Base-by-base conservation (phyloP, 2,888 invertebrate genomes). In the Melinopterus prodromus region DNA sequence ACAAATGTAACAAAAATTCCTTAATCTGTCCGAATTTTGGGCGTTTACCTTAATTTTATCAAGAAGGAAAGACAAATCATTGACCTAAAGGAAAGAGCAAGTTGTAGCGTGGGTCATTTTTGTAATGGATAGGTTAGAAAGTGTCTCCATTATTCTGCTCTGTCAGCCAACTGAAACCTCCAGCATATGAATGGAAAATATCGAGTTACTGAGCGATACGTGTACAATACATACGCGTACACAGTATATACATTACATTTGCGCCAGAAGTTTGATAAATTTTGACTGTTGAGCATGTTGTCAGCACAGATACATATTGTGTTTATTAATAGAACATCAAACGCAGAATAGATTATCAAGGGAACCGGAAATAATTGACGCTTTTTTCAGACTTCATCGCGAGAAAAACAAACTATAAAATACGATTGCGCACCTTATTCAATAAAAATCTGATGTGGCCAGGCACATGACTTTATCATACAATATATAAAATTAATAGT, bases 131-230 rank as follows among this genome's bases (percentile, higher is more conserved):
- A 76, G 80, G 74, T 76, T 81, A 79, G 81, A 81, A 81, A 81
- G 81, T 81, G 78, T 79, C 78, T 79, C 79, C 79, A 79, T 79
- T 81, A 79, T 80, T 80, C 79, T 75, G 79, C 79, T 78, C 78
- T 78, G 77, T 75, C 79, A 78, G 76, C 78, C 81, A 81, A 79
- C 81, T 78, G 81, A 81, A 79, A 81, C 77, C 72, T 77, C 53
- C 79, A 77, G 72, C 77, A 79, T 74, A 77, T 74, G 77, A 79
- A 79, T 76, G 76, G 76, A 78, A 76, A 78, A 80, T 78, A 80
- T 80, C 81, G 76, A 71, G 77, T 81, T 81, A 78, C 81, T 77
- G n/a, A 76, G 16, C 78, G 70, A 69, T 74, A 72, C 76, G 77
- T 77, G 6, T 37, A 26, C 26, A 26, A 26, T 26, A 77, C 77